Base-by-base conservation (phyloP, 2,888 invertebrate genomes). In the Bedellia somnulentella region DNA sequence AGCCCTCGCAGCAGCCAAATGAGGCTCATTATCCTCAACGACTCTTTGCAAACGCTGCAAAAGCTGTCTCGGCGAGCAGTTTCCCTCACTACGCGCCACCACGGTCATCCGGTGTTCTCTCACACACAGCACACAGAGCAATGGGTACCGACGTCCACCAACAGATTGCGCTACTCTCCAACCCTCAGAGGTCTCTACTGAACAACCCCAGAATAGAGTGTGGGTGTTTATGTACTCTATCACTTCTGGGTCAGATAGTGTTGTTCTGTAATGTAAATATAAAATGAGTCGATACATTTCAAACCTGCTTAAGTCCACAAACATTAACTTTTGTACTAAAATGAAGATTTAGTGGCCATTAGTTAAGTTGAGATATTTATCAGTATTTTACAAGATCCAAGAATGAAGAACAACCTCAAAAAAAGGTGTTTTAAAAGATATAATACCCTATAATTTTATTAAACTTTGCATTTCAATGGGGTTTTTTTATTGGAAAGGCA, bases 171-270 rank as follows among this genome's bases (percentile, higher is more conserved):
- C 87, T 14, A 96, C 96, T 45, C 92, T 82, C 71, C 90, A 91
- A 0, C 98, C 98, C 62, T 98, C 97, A 0, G 91, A 87, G 0
- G 85, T 85, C 39, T 88, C 85, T 13, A 91, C 85, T 31, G 90
- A 88, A 60, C 97, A 97, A 3, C 88, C 93, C 98, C 97, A 99
- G 54, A 97, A 90, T 15, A 98, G 66, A 45, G 90, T 87, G 47
- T 87, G 85, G 28, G 82, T 82, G 62, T 93, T 91, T 39, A 97
- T 81, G 57, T 85, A 94, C 36, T 85, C 81, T 35, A 89, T 81
- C 21, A 95, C 84, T 24, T 86, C 83, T 30, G 78, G 70, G 56
- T 89, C 80, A 24, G 85, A 70, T 38, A 93, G 62, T 4, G 89
- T 87, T 36, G 80, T 79, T 43, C 88, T 88, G 52, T 9, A 45